Evolutionary conservation across 2,888 invertebrate species (phyloP), one percentile per base, ranked within the genome.

Genomic region (Lymantria dispar): DNA sequence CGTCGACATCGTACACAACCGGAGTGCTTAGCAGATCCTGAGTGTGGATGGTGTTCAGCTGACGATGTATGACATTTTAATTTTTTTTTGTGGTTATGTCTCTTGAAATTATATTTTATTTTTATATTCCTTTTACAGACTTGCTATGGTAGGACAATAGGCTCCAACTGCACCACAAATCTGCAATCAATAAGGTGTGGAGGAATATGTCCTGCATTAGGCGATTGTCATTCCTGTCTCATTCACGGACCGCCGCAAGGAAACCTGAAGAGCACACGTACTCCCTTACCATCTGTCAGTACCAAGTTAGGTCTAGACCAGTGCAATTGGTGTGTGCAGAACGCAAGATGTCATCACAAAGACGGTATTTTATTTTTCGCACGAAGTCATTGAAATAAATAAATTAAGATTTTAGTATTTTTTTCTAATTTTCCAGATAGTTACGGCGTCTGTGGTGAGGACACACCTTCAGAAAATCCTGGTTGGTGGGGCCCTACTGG

Each of bases 281-380:
- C 76, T 0, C 78, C 86, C 0, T 72, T 93, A 48, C 87, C 92
- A 1, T 92, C 92, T 1, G 95, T 96, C 43, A 95, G 96, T 47
- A 94, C 95, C 62, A 96, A 96, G 73, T 81, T 96, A 48, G 95
- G 96, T 15, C 85, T 96, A 3, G 95, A 95, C 47, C 95, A 96
- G 64, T 97, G 97, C 74, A 95, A 95, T 40, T 98, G 98, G 98
- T 98, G 98, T 78, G 98, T 98, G 1, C 97, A 98, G 77, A 97
- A 97, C 74, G 97, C 97, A 0, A 92, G 96, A 40, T 98, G 98
- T 76, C 97, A 98, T 79, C 96, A 96, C 68, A 95, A 95, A 71
- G 95, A 96, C 72, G 96, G 95, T 46, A 29, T 22, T n/a, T 38
- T n/a, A 38, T 3, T 2, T 38, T 38, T n/a, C 11, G 10, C 2